Evolutionary conservation across 2,113 vertebrate species (phyloP), one percentile per base, ranked within the genome.

Genomic region (Pseudopodoces humilis): DNA sequence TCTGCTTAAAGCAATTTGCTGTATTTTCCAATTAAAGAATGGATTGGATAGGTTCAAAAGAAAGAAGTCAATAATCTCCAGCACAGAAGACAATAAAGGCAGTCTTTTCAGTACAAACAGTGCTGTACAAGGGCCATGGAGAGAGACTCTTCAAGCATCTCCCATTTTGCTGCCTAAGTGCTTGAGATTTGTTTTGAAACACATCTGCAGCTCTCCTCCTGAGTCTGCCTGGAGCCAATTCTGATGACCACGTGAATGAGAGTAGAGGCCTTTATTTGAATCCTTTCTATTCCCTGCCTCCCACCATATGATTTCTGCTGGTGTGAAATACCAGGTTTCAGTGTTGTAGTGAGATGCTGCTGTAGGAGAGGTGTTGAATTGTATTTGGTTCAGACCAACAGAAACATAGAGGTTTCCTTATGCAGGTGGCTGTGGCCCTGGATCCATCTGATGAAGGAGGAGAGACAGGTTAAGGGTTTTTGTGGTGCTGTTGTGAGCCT

Each of bases 11-110:
- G 23, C 23, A 72, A 62, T 77, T 91, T 63, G 35, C 52, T 90
- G 16, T 39, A n/a, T 74, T 93, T 87, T 88, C 82, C 47, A 70
- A 67, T 65, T 80, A 31, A 90, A 89, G 82, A 76, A 47, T 27
- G 3, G 28, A 72, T 24, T 59, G 35, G 9, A 37, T 55, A 44
- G 33, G 22, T 49, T 80, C 14, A 62, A 80, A 94, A 55, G 8
- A 63, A 91, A 82, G 58, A 58, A 49, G 47, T 59, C 49, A 70
- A 9, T 78, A 70, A 25, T 47, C 17, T 53, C 50, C n/a, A 37
- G n/a, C 4, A 5, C 43, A 70, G 35, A 59, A 56, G 33, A 11
- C 21, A 28, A n/a, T 19, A 55, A 43, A 93, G 55, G 56, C 27
- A 67, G 43, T 11, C 37, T 70, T 72, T 80, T 72, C 63, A 67